These are phyloP conservation scores for Phrynocephalus vlangalii DNA, from an alignment of 2,797 vertebrate genomes.

Conservation along the genomic window DNA sequence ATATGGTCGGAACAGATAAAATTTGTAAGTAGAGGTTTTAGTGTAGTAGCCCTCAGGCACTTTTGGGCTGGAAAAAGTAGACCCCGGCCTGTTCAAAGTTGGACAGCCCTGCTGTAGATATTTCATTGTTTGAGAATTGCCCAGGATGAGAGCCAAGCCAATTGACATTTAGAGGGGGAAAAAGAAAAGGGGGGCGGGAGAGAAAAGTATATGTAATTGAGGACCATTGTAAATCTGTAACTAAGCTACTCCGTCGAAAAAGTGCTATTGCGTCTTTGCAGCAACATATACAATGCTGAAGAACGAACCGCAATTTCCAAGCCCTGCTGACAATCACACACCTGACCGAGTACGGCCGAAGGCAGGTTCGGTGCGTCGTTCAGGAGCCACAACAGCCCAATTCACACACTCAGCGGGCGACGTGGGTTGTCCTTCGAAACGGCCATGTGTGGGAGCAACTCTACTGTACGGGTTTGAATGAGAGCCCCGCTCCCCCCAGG, in stretches of 20 bases:
- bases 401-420: not conserved
- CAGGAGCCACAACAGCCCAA: not conserved
- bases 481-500: too few relatives aligned
- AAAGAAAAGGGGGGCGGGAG: not conserved
- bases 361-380: not conserved
- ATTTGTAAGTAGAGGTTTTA: too few relatives aligned
- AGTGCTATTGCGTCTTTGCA: not conserved
- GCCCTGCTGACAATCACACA: not conserved
- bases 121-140: conserved; percentile 16
- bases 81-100: too few relatives aligned
- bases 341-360: not conserved
- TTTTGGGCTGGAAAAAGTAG: too few relatives aligned
- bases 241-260: conserved; percentile 7
- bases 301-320: not conserved
- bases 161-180: conserved; percentile 13
- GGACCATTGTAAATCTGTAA: conserved; percentile 11
- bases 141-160: not conserved
- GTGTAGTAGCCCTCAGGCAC: too few relatives aligned
- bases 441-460: conserved; percentile 1
- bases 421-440: not conserved
- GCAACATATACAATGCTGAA: not conserved
- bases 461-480: not conserved
- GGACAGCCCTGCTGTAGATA: not conserved
- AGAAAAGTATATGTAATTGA: conserved; percentile 24
- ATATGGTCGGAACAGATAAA: too few relatives aligned